Evolutionary conservation across 1,140 invertebrate species (phyloP).

Genomic region (Campoletis sonorensis): DNA sequence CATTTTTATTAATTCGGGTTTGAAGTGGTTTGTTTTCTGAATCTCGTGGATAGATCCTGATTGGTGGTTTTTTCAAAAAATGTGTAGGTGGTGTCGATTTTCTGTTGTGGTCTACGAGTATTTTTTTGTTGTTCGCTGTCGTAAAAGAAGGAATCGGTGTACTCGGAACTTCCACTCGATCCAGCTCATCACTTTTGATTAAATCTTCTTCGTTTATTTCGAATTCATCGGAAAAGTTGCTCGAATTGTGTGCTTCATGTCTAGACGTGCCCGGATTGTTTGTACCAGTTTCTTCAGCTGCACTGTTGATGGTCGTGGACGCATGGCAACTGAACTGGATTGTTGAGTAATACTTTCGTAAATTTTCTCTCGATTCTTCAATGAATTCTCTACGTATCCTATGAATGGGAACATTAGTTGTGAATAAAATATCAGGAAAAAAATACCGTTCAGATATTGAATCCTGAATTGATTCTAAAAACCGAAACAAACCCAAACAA

Average conservation of each 20-base stretch:
- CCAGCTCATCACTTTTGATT: conserved; percentile 12
- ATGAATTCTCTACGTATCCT: conserved; percentile 39
- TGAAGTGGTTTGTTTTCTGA: neutral
- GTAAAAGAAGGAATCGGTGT: conserved; percentile 12
- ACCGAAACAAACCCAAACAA: neutral
- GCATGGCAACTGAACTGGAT: neutral
- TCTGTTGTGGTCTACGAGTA: neutral
- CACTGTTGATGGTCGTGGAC: conserved; percentile 29
- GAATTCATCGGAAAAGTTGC: conserved; percentile 28
- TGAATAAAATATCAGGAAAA: neutral
- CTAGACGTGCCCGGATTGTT: neutral
- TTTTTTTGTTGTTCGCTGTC: conserved; percentile 35
- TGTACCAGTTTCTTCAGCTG: neutral
- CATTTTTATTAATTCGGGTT: neutral
- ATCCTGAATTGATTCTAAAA: conserved; percentile 7
- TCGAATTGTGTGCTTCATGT: neutral
- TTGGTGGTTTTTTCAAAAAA: conserved; percentile 35
- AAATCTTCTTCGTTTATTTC: conserved; percentile 37
- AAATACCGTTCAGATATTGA: neutral
- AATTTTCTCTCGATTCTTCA: conserved; percentile 26
- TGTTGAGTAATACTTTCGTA: conserved; percentile 30
- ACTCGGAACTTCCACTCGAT: neutral
- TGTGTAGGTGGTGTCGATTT: neutral
- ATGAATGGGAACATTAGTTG: neutral
- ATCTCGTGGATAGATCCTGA: neutral